Base-by-base conservation (phyloP, 2,888 invertebrate species). In the Euphydryas editha region DNA sequence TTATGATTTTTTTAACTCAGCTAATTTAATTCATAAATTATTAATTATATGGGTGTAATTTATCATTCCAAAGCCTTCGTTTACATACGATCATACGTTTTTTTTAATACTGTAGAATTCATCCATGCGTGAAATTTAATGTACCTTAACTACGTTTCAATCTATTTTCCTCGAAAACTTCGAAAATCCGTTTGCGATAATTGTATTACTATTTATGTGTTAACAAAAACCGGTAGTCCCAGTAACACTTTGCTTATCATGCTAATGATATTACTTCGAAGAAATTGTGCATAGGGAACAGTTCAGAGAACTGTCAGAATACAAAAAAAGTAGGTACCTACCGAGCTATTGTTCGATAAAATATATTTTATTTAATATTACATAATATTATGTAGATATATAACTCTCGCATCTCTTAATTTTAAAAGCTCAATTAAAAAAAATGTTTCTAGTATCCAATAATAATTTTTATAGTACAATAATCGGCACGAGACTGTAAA, bases 201-300 rank as follows among this genome's bases (percentile, higher is more conserved):
- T 39, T 39, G 39, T 39, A 39, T 39, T 10, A 39, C 39, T 39
- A 39, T 39, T 13, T 39, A 39, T 39, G 11, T 10, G 11, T 39
- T 7, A 39, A 39, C 39, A 39, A 39, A 13, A 39, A 39, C 13
- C 13, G 6, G 39, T 3, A 1, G 3, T 39, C 15, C 39, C 4
- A 39, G 39, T 39, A 39, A 11, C 15, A 39, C 11, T 39, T 11
- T 39, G 11, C n/a, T 15, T n/a, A 44, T 44, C n/a, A n/a, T n/a
- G n/a, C 15, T 44, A n/a, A n/a, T 44, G n/a, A 44, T n/a, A 44
- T 44, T 15, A 44, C n/a, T 44, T 44, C 42, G n/a, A n/a, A 44
- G 42, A n/a, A 44, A 44, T 44, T 44, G n/a, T 44, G 42, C 15
- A 44, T 44, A 44, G 42, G n/a, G n/a, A 44, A 44, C n/a, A 44